Conservation (phyloP, 2,113 vertebrate genomes). For the Ammospiza caudacuta region DNA sequence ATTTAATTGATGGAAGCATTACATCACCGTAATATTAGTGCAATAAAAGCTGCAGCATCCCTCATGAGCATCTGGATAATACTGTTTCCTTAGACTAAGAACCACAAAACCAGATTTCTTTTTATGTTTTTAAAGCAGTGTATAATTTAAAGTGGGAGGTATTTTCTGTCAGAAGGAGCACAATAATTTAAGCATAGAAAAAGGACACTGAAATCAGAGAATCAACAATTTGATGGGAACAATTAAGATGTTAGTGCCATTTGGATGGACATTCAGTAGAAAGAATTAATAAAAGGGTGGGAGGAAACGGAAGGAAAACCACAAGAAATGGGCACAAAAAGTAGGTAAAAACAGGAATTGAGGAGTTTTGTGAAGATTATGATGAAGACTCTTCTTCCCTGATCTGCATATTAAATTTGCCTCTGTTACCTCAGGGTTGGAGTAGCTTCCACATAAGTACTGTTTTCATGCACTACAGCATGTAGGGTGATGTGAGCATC, state of each 20-base stretch:
- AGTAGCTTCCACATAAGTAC: not conserved
- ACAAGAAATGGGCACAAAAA: not conserved
- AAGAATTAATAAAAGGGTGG: not conserved
- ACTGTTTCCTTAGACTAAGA: not conserved
- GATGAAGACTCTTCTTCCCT: not conserved
- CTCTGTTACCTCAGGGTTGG: not conserved
- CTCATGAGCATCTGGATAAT: not conserved
- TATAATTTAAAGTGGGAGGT: not conserved
- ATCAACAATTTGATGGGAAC: not conserved
- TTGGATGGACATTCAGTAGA: not conserved
- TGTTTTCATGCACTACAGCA: not conserved
- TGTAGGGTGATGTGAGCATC: not conserved
- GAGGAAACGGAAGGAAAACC: not conserved
- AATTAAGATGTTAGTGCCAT: not conserved
- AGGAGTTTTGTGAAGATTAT: not conserved
- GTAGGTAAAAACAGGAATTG: not conserved
- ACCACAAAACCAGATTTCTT: not conserved
- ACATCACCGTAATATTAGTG: not conserved
- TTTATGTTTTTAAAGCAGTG: not conserved
- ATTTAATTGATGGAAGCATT: conserved; percentile 30
- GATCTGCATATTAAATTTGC: not conserved
- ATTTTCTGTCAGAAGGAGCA: not conserved
- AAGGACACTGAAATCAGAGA: not conserved
- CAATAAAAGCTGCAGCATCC: not conserved
- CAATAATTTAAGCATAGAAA: not conserved